These are phyloP conservation scores for Lumbricus terrestris DNA, from an alignment of 2,888 invertebrate genomes.

Conservation along the genomic window DNA sequence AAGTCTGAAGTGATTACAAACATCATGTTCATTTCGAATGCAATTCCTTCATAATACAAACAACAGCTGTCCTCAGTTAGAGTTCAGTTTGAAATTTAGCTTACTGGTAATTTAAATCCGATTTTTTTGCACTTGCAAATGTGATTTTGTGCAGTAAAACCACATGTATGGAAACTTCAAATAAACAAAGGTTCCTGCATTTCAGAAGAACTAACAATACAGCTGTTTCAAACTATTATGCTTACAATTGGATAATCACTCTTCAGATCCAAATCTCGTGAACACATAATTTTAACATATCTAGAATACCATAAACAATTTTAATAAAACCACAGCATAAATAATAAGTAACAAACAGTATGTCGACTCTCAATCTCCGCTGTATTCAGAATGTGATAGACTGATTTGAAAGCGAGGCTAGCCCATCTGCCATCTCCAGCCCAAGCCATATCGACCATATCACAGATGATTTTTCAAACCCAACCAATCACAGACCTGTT, in stretches of 20 bases:
- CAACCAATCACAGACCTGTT: too few species aligned
- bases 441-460: too few species aligned
- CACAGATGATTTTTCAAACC: too few species aligned
- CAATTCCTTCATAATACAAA: neutral
- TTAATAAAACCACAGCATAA: neutral
- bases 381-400: too few species aligned
- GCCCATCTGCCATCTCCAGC: too few species aligned
- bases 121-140: neutral
- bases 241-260: neutral
- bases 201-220: neutral
- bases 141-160: neutral
- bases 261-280: neutral
- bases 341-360: too few species aligned
- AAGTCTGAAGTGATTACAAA: too few species aligned
- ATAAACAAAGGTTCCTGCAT: neutral
- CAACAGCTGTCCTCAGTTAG: neutral
- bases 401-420: too few species aligned
- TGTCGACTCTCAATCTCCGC: too few species aligned
- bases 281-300: neutral
- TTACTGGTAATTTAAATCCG: neutral
- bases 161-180: neutral
- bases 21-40: neutral
- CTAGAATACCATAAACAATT: neutral
- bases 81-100: neutral
- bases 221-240: neutral